These are phyloP conservation scores for Hestina assimilis DNA, from an alignment of 1,140 invertebrate genomes.

Conservation along the genomic window DNA sequence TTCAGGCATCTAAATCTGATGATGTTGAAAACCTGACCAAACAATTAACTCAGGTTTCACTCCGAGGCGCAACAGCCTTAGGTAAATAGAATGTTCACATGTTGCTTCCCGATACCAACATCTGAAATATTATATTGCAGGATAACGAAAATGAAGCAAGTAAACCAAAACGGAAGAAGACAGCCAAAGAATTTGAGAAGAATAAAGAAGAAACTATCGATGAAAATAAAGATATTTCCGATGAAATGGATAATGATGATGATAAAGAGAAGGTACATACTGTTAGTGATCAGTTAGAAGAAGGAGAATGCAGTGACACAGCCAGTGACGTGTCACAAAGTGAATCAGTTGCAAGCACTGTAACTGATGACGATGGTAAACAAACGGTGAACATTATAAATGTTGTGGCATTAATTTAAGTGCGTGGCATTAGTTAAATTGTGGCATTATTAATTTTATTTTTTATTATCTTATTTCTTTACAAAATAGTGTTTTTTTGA, in stretches of 20 bases:
- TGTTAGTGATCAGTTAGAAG: constrained; percentile 65
- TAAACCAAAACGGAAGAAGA: constrained; percentile 49
- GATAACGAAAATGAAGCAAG: constrained; percentile 45
- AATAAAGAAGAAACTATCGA: constrained; percentile 26
- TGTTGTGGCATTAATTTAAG: not conserved
- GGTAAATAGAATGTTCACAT: constrained; percentile 77
- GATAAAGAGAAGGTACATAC: constrained; percentile 17
- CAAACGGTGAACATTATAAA: constrained; percentile 32
- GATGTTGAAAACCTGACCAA: constrained; percentile 80
- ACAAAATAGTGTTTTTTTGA: too few relatives aligned
- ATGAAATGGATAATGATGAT: constrained; percentile 18
- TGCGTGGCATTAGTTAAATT: too few relatives aligned
- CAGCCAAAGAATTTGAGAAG: constrained; percentile 31
- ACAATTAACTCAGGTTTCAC: constrained; percentile 80
- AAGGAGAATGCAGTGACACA: constrained; percentile 83
- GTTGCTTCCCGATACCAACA: constrained; percentile 61
- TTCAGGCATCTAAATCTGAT: constrained; percentile 74
- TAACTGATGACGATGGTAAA: constrained; percentile 68
- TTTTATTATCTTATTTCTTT: too few relatives aligned
- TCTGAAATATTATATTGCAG: constrained; percentile 72
- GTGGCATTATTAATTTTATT: too few relatives aligned
- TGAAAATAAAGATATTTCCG: constrained; percentile 19
- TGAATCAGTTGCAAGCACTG: constrained; percentile 49
- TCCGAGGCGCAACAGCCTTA: constrained; percentile 78
- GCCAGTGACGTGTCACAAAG: constrained; percentile 44